These are phyloP conservation scores for Agrypnia vestita DNA, from an alignment of 1,140 invertebrate species.

Conservation along the genomic window DNA sequence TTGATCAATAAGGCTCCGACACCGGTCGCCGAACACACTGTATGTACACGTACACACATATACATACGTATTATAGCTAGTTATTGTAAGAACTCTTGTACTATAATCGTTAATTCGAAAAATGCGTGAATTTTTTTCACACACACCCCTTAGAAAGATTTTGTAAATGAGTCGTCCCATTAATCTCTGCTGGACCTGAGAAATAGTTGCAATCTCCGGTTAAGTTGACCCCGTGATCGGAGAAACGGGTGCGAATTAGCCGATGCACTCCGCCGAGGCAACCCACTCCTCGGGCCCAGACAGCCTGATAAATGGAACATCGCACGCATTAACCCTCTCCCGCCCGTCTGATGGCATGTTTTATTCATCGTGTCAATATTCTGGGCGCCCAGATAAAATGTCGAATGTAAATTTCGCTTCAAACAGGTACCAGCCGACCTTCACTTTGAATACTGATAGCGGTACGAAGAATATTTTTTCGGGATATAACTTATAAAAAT, in stretches of 20 bases:
- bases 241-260: constrained; percentile 35
- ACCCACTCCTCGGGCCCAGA: background rate
- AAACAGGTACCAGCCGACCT: constrained; percentile 32
- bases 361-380: constrained; percentile 51
- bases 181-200: background rate
- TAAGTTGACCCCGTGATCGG: constrained; percentile 35
- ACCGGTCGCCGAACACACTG: too few relatives aligned
- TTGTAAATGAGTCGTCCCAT: background rate
- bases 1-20: too few relatives aligned
- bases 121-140: too few relatives aligned
- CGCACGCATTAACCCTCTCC: constrained; percentile 23
- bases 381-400: constrained; percentile 35
- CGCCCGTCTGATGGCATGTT: constrained; percentile 27
- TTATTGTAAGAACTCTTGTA: too few relatives aligned
- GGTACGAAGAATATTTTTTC: constrained; percentile 16
- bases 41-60: too few relatives aligned
- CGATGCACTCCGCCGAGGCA: constrained; percentile 7
- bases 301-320: background rate
- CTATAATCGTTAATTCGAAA: too few relatives aligned
- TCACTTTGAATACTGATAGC: constrained; percentile 39
- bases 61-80: too few relatives aligned
- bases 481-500: constrained; percentile 29
- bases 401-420: constrained; percentile 34
- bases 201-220: background rate
- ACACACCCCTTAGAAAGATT: too few relatives aligned